Evolutionary conservation across 2,888 invertebrate species (phyloP), one percentile per base, ranked within the genome.

Genomic region (Callyntrura sp.): DNA sequence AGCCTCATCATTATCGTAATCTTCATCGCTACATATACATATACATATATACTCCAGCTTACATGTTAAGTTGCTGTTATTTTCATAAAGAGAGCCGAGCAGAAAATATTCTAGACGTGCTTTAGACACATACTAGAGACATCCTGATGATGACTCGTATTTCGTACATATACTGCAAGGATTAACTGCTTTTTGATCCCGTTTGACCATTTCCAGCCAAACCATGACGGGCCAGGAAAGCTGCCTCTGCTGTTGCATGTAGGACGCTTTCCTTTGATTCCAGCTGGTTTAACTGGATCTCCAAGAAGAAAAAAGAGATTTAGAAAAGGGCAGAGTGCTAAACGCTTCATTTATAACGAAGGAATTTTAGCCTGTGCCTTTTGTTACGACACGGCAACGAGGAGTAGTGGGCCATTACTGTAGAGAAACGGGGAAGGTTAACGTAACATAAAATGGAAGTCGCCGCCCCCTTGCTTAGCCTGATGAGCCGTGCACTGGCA

Each of bases 101-200:
- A 70, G 11, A 70, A 73, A 73, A 73, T 73, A 45, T 9, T n/a
- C n/a, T 73, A 20, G 78, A 78, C 78, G 25, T 20, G 48, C 48
- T 48, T 48, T 48, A 28, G 14, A 55, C 1, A 55, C 17, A 2
- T 70, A n/a, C 1, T 62, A 55, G n/a, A 25, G 6, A 76, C 17
- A 14, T 55, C 48, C 8, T 17, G 6, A 45, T 45, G 28, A 3
- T 8, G 70, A 2, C 35, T 14, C 0, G 14, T 68, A n/a, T n/a
- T 57, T n/a, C 14, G 14, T 45, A 25, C 48, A 20, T 51, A 76
- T 51, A 65, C 28, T 12, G 20, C 48, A 28, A 25, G 25, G 51
- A 76, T 76, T 76, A 51, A 76, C 76, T 76, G 48, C 76, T 25
- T 78, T 45, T 45, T 73, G 78, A 78, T 78, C 55, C 35, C 78